These are phyloP conservation scores for Drosophila leontia DNA, from an alignment of 1,140 invertebrate species.

Conservation along the genomic window DNA sequence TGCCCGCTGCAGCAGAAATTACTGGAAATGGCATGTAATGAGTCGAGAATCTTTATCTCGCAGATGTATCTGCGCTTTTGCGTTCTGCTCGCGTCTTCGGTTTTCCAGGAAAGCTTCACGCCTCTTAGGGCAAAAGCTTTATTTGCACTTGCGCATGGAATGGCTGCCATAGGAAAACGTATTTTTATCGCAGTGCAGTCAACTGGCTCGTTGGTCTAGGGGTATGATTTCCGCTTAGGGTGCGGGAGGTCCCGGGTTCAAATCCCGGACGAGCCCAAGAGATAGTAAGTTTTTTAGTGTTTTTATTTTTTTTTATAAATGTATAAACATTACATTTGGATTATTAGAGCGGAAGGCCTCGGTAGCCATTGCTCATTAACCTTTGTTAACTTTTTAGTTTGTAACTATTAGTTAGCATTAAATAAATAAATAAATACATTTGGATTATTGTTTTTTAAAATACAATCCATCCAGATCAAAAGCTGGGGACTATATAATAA, in stretches of 20 bases:
- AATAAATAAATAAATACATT: no score
- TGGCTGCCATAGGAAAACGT: conserved; percentile 24
- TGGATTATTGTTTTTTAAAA: no score
- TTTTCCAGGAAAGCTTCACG: conserved; percentile 28
- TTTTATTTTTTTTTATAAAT: conserved; percentile 67
- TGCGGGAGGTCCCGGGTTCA: conserved; percentile 89
- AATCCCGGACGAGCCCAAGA: conserved; percentile 86
- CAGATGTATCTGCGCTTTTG: conserved; percentile 9
- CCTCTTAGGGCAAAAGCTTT: conserved; percentile 23
- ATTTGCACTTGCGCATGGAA: conserved; percentile 29
- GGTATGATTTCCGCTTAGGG: conserved; percentile 88
- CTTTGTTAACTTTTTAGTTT: no score
- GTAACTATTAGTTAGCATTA: no score
- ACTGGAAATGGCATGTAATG: conserved; percentile 46
- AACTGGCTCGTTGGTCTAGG: conserved; percentile 86
- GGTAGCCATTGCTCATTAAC: no score
- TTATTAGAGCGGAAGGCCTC: no score
- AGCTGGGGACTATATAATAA: no score
- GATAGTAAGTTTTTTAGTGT: conserved; percentile 49
- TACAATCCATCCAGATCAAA: no score
- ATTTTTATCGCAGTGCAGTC: background rate
- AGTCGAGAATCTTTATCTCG: conserved; percentile 22
- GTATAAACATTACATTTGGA: no score
- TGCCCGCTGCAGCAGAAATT: conserved; percentile 20
- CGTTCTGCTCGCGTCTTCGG: conserved; percentile 14